Percentiles rank a stretch among this genome's conserved stretches.
These are phyloP conservation scores for Plusia festucae DNA, from an alignment of 2,888 invertebrate species.

Conservation along the genomic window DNA sequence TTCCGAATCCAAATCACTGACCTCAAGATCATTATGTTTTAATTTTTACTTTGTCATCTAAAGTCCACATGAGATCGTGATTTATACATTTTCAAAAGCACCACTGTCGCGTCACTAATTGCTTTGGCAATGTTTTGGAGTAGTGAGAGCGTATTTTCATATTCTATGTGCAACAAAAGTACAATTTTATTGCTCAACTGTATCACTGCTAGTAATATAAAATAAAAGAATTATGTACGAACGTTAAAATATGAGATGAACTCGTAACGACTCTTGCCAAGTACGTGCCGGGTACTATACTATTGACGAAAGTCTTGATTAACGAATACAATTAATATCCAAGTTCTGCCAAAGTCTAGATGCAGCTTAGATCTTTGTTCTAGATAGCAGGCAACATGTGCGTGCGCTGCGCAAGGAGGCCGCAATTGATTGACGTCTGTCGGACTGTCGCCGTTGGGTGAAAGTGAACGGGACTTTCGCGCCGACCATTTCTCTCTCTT, in stretches of 20 bases:
- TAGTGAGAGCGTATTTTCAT: no score
- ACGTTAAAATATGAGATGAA: no score
- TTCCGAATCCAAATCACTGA: not conserved
- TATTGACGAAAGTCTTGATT: no score
- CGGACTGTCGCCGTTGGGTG: conserved; percentile 59
- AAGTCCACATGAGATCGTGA: not conserved
- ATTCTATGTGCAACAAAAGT: no score
- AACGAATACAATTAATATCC: conserved; percentile 46
- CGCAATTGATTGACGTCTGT: conserved; percentile 59
- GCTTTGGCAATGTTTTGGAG: no score
- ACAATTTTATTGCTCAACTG: no score
- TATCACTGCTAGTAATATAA: no score
- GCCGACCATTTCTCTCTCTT: conserved; percentile 45
- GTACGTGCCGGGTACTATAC: no score
- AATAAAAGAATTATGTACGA: no score
- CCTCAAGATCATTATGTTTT: not conserved
- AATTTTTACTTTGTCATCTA: not conserved
- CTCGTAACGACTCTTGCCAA: no score
- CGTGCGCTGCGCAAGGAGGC: conserved; percentile 49
- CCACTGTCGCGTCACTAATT: conserved; percentile 9
- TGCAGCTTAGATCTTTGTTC: conserved; percentile 24
- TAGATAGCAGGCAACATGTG: conserved; percentile 30
- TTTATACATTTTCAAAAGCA: not conserved
- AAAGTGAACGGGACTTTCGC: conserved; percentile 74
- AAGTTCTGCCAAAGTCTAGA: conserved; percentile 33